Conservation (phyloP, 2,888 invertebrate genomes). For the Pterostichus niger region DNA sequence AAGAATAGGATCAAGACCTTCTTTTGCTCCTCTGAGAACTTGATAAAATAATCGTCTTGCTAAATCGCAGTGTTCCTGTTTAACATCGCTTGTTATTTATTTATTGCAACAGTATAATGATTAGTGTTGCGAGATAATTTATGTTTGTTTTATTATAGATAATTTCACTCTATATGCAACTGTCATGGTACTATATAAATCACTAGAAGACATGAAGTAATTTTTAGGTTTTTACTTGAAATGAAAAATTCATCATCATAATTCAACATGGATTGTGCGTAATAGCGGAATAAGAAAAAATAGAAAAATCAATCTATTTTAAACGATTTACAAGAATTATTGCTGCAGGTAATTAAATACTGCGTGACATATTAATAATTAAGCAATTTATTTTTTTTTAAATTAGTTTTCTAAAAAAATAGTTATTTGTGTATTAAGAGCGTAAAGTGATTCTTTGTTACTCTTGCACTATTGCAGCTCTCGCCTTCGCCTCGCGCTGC, state of each 20-base stretch:
- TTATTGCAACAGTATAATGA: constrained; percentile 17
- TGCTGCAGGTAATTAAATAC: constrained; percentile 1
- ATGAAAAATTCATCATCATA: constrained; percentile 31
- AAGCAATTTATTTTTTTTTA: background rate
- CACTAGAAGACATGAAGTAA: background rate
- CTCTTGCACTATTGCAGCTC: no score
- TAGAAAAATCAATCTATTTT: background rate
- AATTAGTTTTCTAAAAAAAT: no score
- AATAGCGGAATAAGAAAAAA: background rate
- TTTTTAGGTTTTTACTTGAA: constrained; percentile 5
- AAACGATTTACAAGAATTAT: background rate
- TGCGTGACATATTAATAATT: constrained; percentile 5
- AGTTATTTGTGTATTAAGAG: no score
- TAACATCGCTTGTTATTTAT: constrained; percentile 20
- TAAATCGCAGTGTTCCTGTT: constrained; percentile 35
- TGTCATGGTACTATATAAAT: constrained; percentile 22
- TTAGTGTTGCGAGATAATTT: constrained; percentile 11
- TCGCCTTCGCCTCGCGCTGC: no score
- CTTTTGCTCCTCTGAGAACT: background rate
- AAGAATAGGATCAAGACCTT: no score
- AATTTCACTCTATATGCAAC: constrained; percentile 34
- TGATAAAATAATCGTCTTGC: constrained; percentile 25
- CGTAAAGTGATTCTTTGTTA: no score
- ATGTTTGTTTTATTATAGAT: constrained; percentile 21
- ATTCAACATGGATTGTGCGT: constrained; percentile 7